Conservation (phyloP, 2,888 invertebrate genomes). For the Trichopria drosophilae region DNA sequence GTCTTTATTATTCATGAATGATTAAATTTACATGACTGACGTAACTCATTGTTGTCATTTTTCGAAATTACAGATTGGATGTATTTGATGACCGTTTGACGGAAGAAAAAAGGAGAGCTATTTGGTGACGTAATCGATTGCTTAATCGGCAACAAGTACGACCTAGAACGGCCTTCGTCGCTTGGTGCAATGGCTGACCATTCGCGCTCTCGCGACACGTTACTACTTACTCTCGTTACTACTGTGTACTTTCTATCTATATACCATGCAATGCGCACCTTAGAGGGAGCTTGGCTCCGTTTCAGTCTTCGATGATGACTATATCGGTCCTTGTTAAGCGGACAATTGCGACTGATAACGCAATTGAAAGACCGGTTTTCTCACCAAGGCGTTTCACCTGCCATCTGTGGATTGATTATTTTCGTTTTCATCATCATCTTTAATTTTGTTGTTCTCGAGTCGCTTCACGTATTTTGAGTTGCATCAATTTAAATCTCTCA, state of each 20-base stretch:
- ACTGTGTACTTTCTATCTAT: conserved; percentile 15
- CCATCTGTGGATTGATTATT: conserved; percentile 11
- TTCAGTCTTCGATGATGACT: conserved; percentile 13
- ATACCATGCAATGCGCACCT: neutral
- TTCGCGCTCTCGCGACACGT: conserved; percentile 38
- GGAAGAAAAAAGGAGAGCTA: conserved; percentile 11
- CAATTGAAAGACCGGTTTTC: conserved; percentile 20
- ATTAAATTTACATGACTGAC: too few relatives aligned
- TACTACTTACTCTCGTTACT: conserved; percentile 38
- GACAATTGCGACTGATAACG: conserved; percentile 20
- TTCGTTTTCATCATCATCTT: conserved; percentile 5
- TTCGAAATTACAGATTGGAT: too few relatives aligned
- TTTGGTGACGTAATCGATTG: conserved; percentile 24
- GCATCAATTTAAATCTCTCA: too few relatives aligned
- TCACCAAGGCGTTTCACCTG: conserved; percentile 13
- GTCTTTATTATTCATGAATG: too few relatives aligned
- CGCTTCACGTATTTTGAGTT: too few relatives aligned
- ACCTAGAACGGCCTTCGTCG: conserved; percentile 50
- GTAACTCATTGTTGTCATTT: too few relatives aligned
- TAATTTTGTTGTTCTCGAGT: too few relatives aligned
- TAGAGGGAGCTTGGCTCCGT: conserved; percentile 4
- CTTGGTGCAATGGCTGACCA: conserved; percentile 41
- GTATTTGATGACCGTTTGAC: conserved; percentile 13
- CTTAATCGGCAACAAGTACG: conserved; percentile 34
- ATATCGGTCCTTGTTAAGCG: conserved; percentile 15